phyloP scores from a whole-genome alignment of 2,113 vertebrate genomes.

The Porphyrio hochstetteri region DNA sequence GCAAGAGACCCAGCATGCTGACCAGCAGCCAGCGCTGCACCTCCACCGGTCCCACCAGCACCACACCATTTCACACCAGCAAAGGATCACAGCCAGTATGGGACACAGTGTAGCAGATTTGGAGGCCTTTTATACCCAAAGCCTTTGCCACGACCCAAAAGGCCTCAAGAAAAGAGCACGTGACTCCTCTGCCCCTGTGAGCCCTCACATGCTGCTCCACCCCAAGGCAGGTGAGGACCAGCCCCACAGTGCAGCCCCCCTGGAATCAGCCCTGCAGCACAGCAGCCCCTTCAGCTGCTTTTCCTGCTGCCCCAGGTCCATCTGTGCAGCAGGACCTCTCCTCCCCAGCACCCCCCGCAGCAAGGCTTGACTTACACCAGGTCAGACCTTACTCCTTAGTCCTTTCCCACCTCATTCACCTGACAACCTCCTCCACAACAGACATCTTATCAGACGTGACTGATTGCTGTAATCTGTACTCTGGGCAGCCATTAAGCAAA shows the following conservation, averaged over 20 bases:
- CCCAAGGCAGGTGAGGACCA: not conserved
- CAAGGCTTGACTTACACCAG: not conserved
- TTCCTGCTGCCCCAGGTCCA: too few species aligned
- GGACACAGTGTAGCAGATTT: not conserved
- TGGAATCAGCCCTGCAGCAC: not conserved
- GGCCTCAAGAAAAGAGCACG: not conserved
- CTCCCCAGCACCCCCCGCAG: not conserved
- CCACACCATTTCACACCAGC: not conserved
- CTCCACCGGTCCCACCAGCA: not conserved
- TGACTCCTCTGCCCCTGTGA: accelerated
- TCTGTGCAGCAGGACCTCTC: not conserved
- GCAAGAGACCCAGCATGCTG: too few species aligned
- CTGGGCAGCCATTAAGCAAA: conserved; percentile 99
- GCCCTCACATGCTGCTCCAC: not conserved
- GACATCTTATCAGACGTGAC: conserved; percentile 99
- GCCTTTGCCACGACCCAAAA: not conserved
- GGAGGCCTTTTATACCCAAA: accelerated
- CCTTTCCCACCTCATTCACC: conserved; percentile 82
- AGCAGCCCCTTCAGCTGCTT: too few species aligned
- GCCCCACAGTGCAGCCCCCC: too few species aligned
- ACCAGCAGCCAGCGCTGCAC: too few species aligned
- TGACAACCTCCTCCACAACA: conserved; percentile 85
- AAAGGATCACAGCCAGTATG: not conserved
- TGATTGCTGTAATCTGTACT: conserved; percentile 99
- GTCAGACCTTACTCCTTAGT: conserved; percentile 74